Evolutionary conservation across 2,888 invertebrate genomes (phyloP).

Genomic region (Neria commutata): DNA sequence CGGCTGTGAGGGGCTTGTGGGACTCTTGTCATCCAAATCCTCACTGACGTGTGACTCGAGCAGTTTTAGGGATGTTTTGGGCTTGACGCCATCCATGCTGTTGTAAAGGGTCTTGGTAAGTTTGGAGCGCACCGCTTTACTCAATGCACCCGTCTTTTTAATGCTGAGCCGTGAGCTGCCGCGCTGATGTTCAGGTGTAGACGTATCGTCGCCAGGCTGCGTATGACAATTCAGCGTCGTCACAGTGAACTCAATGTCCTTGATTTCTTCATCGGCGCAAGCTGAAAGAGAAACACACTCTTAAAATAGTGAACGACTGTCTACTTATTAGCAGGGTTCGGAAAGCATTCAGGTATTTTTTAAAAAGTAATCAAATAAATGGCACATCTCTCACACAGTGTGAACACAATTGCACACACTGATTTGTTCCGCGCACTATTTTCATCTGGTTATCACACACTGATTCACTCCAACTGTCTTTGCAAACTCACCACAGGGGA

Average conservation of each 20-base stretch:
- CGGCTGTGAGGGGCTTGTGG: conserved; percentile 56
- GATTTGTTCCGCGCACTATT: too few relatives aligned
- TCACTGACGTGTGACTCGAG: conserved; percentile 56
- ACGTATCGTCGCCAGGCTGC: conserved; percentile 61
- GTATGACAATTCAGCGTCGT: conserved; percentile 76
- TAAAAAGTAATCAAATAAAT: not conserved
- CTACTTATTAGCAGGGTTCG: not conserved
- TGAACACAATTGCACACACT: too few relatives aligned
- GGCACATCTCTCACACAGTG: too few relatives aligned
- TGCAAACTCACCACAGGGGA: too few relatives aligned
- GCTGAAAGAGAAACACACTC: conserved; percentile 65
- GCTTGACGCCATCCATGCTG: conserved; percentile 60
- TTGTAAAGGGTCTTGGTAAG: conserved; percentile 66
- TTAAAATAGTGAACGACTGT: conserved; percentile 4
- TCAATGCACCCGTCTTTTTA: conserved; percentile 64
- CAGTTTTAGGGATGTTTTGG: conserved; percentile 55
- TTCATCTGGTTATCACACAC: too few relatives aligned
- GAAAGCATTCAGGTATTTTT: not conserved
- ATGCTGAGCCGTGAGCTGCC: conserved; percentile 62
- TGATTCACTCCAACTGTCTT: too few relatives aligned
- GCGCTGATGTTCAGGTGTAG: conserved; percentile 59
- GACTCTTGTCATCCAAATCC: conserved; percentile 59
- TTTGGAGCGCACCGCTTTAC: conserved; percentile 65
- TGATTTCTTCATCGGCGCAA: conserved; percentile 78
- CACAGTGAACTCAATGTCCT: conserved; percentile 88